phyloP scores from a whole-genome alignment of 1,140 invertebrate genomes.

The Eriosoma lanigerum region DNA sequence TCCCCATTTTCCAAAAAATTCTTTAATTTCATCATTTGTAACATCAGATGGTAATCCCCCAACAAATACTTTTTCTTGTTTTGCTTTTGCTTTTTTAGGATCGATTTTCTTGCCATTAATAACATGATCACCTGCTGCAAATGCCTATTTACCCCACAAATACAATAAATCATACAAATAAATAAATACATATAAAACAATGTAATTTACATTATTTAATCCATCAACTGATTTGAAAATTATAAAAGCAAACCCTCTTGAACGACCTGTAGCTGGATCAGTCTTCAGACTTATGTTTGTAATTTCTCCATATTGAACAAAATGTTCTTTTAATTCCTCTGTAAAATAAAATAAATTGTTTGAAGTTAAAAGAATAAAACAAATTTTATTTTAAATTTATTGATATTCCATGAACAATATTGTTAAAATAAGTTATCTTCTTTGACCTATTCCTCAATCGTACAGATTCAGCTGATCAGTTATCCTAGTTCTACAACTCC shows the following conservation, averaged over 20 bases:
- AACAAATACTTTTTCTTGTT: constrained; percentile 94
- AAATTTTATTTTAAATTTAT: too few relatives aligned
- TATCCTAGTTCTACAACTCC: too few relatives aligned
- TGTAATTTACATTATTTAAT: constrained; percentile 77
- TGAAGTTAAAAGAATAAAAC: too few relatives aligned
- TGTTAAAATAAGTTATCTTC: too few relatives aligned
- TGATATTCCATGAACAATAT: too few relatives aligned
- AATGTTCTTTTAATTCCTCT: constrained; percentile 92
- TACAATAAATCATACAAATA: constrained; percentile 50
- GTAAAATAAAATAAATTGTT: constrained; percentile 61
- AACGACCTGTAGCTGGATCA: constrained; percentile 85
- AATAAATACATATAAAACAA: constrained; percentile 34
- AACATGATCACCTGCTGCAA: constrained; percentile 79
- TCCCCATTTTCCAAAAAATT: constrained; percentile 86
- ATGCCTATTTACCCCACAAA: constrained; percentile 62
- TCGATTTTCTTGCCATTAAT: constrained; percentile 93
- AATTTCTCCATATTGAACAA: constrained; percentile 85
- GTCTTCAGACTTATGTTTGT: constrained; percentile 93
- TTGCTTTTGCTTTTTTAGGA: constrained; percentile 90
- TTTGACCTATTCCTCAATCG: too few relatives aligned
- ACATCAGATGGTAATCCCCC: constrained; percentile 87
- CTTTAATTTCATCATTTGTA: constrained; percentile 88
- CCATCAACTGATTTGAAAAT: constrained; percentile 85
- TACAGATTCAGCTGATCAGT: too few relatives aligned
- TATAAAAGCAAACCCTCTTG: constrained; percentile 91